Evolutionary conservation across 2,888 invertebrate species (phyloP), one percentile per base, ranked within the genome.

Genomic region (Amphipyra berbera): DNA sequence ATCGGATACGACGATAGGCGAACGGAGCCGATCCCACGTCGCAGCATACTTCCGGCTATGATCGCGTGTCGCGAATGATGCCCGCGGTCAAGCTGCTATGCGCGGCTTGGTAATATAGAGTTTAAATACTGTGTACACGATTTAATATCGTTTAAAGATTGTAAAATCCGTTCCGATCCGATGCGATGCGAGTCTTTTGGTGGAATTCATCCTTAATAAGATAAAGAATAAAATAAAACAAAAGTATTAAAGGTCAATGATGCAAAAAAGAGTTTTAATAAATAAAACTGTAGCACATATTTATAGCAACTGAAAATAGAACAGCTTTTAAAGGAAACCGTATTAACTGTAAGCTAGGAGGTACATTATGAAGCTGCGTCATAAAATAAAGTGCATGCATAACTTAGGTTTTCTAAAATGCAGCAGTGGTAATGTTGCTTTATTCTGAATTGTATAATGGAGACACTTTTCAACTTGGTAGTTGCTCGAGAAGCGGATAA

Each of bases 331-430:
- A 13, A 41, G 14, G 33, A 35, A 10, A 14, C 21, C 13, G 47
- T 48, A 15, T 48, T 48, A 33, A 46, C 33, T 46, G 46, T n/a
- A 40, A 35, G 33, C 35, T 35, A 21, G 15, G 27, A 40, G 15
- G 50, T 41, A 13, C 41, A 50, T 50, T 50, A 41, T 50, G 41
- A 41, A 41, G 40, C n/a, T 12, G n/a, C 14, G 13, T 41, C 30
- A 13, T 41, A 50, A 13, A 30, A 50, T 40, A 50, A 50, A 50
- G 30, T 50, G 14, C 40, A 38, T 40, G 27, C 40, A 50, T 50
- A 40, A 40, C 27, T 50, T n/a, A 41, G 30, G 40, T 37, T 48
- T 37, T 48, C 12, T 15, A 7, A 50, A 41, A 50, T 27, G 13
- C 10, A 6, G 41, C 30, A 1, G 46, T 33, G 6, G 50, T 50